Conservation (phyloP, 2,888 invertebrate species). For the Caenorhabditis panamensis region DNA sequence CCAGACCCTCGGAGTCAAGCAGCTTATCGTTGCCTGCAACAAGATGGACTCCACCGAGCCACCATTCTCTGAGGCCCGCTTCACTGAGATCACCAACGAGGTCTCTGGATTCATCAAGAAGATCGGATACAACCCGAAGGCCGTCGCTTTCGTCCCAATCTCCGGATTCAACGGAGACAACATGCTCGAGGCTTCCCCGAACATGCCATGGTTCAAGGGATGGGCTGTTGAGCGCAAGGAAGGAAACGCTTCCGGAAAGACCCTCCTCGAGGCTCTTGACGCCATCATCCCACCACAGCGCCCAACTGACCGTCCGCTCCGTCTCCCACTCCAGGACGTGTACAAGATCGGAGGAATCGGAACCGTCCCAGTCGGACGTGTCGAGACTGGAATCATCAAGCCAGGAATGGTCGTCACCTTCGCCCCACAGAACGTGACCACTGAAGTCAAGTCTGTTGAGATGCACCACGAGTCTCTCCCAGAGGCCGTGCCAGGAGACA, state of each 20-base stretch:
- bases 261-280: constrained; percentile 96
- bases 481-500: constrained; percentile 88
- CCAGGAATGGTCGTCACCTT: constrained; percentile 96
- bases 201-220: constrained; percentile 95
- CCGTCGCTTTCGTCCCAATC: constrained; percentile 98
- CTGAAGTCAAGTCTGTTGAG: constrained; percentile 99
- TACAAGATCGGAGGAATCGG: constrained; percentile 99
- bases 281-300: constrained; percentile 95
- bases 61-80: constrained; percentile 93
- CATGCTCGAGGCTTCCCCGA: constrained; percentile 95
- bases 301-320: constrained; percentile 96
- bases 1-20: constrained; percentile 98
- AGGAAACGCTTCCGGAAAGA: constrained; percentile 94
- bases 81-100: constrained; percentile 99
- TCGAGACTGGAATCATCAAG: constrained; percentile 97
- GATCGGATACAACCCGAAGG: constrained; percentile 98
- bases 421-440: constrained; percentile 95
- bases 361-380: constrained; percentile 99
- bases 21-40: constrained; percentile 98
- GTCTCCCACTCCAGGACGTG: constrained; percentile 99
- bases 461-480: constrained; percentile 99
- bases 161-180: constrained; percentile 99
- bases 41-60: constrained; percentile 99
- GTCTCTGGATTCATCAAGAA: constrained; percentile 96
- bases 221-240: constrained; percentile 96